Percentiles rank a stretch among this genome's conserved stretches.
Conservation (phyloP, 2,888 invertebrate genomes). For the Archips crataeganus region DNA sequence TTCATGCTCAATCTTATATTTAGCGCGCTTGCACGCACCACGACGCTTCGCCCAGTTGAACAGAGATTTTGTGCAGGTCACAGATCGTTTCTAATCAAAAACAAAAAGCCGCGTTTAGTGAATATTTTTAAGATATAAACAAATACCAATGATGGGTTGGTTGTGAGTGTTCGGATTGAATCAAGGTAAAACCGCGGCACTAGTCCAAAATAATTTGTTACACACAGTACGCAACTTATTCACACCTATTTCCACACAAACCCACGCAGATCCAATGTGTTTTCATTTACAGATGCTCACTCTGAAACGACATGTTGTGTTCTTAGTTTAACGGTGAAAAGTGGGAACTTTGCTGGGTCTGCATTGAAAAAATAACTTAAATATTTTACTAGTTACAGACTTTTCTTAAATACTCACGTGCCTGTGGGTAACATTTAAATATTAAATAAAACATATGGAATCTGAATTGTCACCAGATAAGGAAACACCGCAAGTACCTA, state of each 20-base stretch:
- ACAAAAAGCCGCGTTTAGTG: constrained; percentile 59
- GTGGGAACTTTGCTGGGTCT: constrained; percentile 71
- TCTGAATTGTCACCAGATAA: constrained; percentile 84
- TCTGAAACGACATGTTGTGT: constrained; percentile 84
- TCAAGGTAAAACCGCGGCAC: constrained; percentile 79
- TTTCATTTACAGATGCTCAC: constrained; percentile 80
- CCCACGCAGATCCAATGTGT: constrained; percentile 82
- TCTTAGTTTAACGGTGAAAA: constrained; percentile 77
- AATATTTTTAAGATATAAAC: constrained; percentile 60
- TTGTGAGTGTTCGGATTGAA: constrained; percentile 60
- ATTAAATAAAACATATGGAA: constrained; percentile 80
- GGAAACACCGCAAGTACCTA: constrained; percentile 88
- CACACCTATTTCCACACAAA: constrained; percentile 84
- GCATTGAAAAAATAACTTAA: constrained; percentile 55
- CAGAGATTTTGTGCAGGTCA: constrained; percentile 80
- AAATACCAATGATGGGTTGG: constrained; percentile 61
- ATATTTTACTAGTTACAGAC: constrained; percentile 36
- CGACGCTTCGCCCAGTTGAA: constrained; percentile 78
- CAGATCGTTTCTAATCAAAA: constrained; percentile 67
- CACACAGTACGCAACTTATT: constrained; percentile 80
- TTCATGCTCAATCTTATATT: constrained; percentile 84
- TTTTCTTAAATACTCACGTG: constrained; percentile 46
- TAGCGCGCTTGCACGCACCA: constrained; percentile 79
- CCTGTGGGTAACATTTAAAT: constrained; percentile 49
- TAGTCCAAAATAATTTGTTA: constrained; percentile 76